Evolutionary conservation across 2,797 vertebrate species (phyloP).

Genomic region (Staurois parvus): DNA sequence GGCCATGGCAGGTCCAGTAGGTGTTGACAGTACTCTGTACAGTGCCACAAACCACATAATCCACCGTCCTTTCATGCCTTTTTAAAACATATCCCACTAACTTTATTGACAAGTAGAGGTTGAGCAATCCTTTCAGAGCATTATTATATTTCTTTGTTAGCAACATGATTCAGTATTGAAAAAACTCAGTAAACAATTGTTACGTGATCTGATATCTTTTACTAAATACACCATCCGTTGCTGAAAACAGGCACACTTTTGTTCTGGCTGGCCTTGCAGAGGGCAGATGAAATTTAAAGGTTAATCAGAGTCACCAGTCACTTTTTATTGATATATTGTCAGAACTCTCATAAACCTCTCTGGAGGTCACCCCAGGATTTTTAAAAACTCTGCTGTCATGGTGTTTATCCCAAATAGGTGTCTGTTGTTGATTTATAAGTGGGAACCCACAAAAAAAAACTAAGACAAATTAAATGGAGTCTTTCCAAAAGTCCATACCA

Average conservation of each 20-base stretch:
- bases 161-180: constrained; percentile 29
- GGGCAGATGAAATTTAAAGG: not conserved
- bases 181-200: constrained; percentile 31
- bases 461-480: no score
- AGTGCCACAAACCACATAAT: not conserved
- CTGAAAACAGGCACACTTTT: not conserved
- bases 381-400: no score
- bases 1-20: not conserved
- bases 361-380: no score
- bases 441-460: no score
- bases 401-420: no score
- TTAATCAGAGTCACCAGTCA: not conserved
- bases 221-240: not conserved
- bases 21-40: not conserved
- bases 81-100: not conserved
- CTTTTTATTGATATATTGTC: not conserved
- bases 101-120: not conserved
- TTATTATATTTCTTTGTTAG: constrained; percentile 18
- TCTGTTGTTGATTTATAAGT: no score
- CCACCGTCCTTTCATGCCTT: not conserved
- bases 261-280: not conserved
- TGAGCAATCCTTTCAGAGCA: not conserved
- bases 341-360: no score
- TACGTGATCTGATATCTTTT: constrained; percentile 13
- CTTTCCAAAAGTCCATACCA: no score